These are phyloP conservation scores for Alouatta palliata DNA, from an alignment of 2,113 vertebrate genomes.

Conservation along the genomic window DNA sequence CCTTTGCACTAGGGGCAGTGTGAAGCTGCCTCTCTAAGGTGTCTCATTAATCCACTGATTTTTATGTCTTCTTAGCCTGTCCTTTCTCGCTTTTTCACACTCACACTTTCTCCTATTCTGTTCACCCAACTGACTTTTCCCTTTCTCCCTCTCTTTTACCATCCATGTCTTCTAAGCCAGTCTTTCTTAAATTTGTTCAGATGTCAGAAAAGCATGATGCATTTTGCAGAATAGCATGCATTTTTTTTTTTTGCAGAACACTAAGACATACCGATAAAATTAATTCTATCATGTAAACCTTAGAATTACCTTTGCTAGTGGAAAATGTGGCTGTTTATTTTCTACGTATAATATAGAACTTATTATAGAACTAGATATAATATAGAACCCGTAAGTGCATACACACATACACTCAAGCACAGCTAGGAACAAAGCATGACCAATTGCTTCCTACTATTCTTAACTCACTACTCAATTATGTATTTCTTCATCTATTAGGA, in stretches of 20 bases:
- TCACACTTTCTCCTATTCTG: background rate
- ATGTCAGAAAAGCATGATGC: background rate
- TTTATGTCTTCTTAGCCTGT: background rate
- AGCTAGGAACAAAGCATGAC: background rate
- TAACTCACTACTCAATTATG: background rate
- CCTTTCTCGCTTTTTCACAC: background rate
- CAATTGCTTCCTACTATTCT: background rate
- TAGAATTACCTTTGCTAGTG: background rate
- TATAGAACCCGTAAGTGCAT: fast-evolving
- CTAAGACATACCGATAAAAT: background rate
- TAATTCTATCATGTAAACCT: background rate
- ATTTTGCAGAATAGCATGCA: background rate
- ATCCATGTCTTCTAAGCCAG: background rate
- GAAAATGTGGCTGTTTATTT: background rate
- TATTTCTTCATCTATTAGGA: background rate
- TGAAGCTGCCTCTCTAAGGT: background rate
- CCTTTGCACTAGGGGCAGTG: background rate
- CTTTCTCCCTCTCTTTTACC: background rate
- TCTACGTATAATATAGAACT: background rate
- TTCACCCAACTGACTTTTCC: too few relatives aligned
- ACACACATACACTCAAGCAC: background rate
- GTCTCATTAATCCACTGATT: background rate
- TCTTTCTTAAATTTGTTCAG: background rate
- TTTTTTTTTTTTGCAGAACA: background rate
- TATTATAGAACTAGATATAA: too few relatives aligned